These are phyloP conservation scores for Mus musculus DNA, from an alignment of 2,113 vertebrate species.

Conservation along the genomic window GRCm39 chr19:22973501-22974000, in stretches of 20 bases:
- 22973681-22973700: not conserved
- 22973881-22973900: not conserved
- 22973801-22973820: not conserved
- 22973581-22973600: not conserved
- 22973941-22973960: not conserved
- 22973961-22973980: constrained; percentile 1
- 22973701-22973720: not conserved
- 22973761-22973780: not conserved
- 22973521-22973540: not conserved
- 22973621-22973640: not conserved
- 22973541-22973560: not conserved
- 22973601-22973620: not conserved
- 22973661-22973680: not conserved
- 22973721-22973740: not conserved
- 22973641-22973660: not conserved
- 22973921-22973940: not conserved
- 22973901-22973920: not conserved
- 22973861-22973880: not conserved
- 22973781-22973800: not conserved
- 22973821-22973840: constrained; percentile 23
- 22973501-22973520: not conserved
- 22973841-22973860: not conserved
- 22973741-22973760: not conserved
- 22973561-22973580: not conserved
- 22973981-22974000: not conserved